Base-by-base conservation (phyloP, 2,797 vertebrate species). In the Leucoraja ocellata region DNA sequence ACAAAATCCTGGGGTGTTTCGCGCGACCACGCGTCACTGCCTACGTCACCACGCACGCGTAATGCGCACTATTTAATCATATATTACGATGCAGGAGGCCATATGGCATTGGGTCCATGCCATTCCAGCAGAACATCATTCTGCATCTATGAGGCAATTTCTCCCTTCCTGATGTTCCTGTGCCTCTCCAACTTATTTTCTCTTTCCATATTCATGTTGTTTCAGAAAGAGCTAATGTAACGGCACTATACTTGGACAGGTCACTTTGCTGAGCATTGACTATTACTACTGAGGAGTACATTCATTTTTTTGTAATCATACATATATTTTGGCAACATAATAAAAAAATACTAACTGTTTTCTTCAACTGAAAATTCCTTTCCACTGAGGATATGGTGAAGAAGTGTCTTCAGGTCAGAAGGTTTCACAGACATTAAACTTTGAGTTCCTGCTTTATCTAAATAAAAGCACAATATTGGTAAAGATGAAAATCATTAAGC, bases 351-450 rank as follows among this genome's bases (percentile, higher is more conserved):
- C 97, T 96, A 93, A 99, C 99, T 96, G 0, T 98, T 99, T 94
- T 94, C 97, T 95, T 99, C 97, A 65, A 99, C 98, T 5, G 97
- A 98, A 46, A 99, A 99, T 96, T 99, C 98, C 94, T 99, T 99
- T 94, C 99, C 98, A 0, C 98, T 99, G 93, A 99, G 97, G 94
- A 99, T 99, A 95, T 99, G 98, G 93, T 98, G 98, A 16, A 99
- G 97, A 4, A 99, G 98, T 74, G 94, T 98, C 96, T 99, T 99
- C 96, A 99, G 96, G 68, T 99, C 97, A 0, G 98, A 99, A 0
- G 99, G 99, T 93, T 98, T 98, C 93, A 99, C 96, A 93, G 97
- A 98, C 98, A 99, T 99, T 94, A 99, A 95, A 84, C 97, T 96
- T 94, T 99, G 98, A 0, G 98, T 98, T 54, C 98, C 99, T 96